Base-by-base conservation (phyloP, 2,797 vertebrate genomes). In the Channa striata region DNA sequence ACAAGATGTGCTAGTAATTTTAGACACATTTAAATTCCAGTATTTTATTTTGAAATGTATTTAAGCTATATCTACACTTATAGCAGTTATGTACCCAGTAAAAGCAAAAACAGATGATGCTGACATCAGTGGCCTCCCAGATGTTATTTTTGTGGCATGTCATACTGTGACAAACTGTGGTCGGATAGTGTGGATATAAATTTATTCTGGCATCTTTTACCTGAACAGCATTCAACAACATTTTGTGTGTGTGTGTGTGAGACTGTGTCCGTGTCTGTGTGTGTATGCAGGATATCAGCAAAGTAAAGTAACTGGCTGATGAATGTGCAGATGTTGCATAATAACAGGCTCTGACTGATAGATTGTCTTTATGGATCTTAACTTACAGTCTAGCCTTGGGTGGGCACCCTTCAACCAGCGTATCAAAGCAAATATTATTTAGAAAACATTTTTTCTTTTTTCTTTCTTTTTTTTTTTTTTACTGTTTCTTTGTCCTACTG, bases 351-450 rank as follows among this genome's bases (percentile, higher is more conserved):
- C 20, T 36, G 44, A 46, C 60, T 60, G 74, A 80, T 56, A 36
- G 40, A 5, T 58, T 57, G 59, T 78, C 71, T 76, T 73, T 52
- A 67, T 78, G 64, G 70, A 78, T 84, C 68, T 71, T 59, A 77
- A 81, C 77, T 76, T 83, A 52, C 77, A 70, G 77, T 76, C 42
- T 68, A 20, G 86, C 80, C 82, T 85, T 80, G 82, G 85, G 78
- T 87, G 80, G 74, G 69, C 79, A 51, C 77, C 46, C 52, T 82
- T 83, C 83, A 82, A 37, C 68, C 51, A 10, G 46, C 47, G 5
- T 64, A 87, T 89, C 85, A 91, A 87, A 89, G 81, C 43, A 3
- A 44, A 63, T 72, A 67, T 84, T 71, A 74, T 80, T 86, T 61
- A 54, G 61, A 82, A 84, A 87, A 77, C 58, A 36, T 50, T 59